A percentile compares a stretch with the other conserved stretches of the same genome.
These are phyloP conservation scores for Tiliacea citrago DNA, from an alignment of 2,888 invertebrate genomes.

Conservation along the genomic window DNA sequence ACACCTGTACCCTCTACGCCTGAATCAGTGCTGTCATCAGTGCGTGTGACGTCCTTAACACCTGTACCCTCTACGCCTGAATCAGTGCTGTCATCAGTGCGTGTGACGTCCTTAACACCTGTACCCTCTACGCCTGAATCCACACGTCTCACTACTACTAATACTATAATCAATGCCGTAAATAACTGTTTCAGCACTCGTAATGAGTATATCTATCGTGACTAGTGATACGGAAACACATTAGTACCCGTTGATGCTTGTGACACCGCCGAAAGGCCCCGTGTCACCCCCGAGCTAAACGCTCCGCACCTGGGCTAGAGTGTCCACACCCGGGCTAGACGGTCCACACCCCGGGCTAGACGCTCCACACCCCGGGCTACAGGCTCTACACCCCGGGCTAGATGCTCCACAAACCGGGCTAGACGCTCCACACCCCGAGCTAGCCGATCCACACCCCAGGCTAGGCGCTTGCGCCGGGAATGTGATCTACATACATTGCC, in stretches of 20 bases:
- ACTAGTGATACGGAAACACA: slow-evolving; percentile 9
- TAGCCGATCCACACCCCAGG: background rate
- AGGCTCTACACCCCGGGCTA: too few relatives aligned
- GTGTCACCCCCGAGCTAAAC: slow-evolving; percentile 1
- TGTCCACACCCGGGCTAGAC: background rate
- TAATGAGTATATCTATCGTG: slow-evolving; percentile 32
- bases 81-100: too few relatives aligned
- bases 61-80: too few relatives aligned
- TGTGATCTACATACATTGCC: slow-evolving; percentile 38
- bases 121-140: background rate
- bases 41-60: too few relatives aligned
- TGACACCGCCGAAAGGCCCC: background rate
- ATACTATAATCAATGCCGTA: background rate
- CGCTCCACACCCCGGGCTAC: too few relatives aligned
- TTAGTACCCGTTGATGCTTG: slow-evolving; percentile 22
- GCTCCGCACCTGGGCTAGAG: background rate
- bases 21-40: too few relatives aligned
- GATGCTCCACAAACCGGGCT: too few relatives aligned
- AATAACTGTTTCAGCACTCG: slow-evolving; percentile 15
- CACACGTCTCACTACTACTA: background rate
- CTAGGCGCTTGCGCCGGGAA: background rate
- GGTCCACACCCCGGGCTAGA: background rate
- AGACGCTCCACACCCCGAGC: background rate
- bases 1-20: too few relatives aligned
- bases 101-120: too few relatives aligned